Evolutionary conservation across 2,113 vertebrate species (phyloP), one percentile per base, ranked within the genome.

Genomic region (Cepphus grylle): DNA sequence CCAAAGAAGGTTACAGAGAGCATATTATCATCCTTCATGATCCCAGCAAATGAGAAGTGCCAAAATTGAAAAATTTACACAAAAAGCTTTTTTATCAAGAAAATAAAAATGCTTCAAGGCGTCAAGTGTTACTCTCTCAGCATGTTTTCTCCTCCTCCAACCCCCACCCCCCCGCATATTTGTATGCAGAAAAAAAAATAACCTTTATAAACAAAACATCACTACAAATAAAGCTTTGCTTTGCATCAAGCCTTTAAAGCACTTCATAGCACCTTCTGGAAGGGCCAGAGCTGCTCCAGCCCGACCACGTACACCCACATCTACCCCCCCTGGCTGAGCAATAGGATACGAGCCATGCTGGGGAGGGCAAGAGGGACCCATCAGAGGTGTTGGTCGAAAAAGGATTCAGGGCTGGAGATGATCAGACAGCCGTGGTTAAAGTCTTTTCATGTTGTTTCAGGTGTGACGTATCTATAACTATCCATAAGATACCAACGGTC

Each of bases 11-110:
- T 88, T 88, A 93, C 50, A 53, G 70, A 96, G 83, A 92, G 69
- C 77, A 82, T 14, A 83, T 90, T 36, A 25, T n/a, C 50, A 93
- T 62, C 79, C 86, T 74, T 95, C 85, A 67, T 6, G 8, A 66
- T 90, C 74, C 78, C 80, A 88, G 71, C 17, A 95, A 86, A 90
- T 25, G 32, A 77, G 83, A 93, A 96, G 80, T 89, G 89, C 93
- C 73, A 97, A 93, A 96, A 73, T 4, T 2, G 10, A 96, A 97
- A 91, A 81, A 58, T 14, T 45, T 45, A 90, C 53, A 91, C 53
- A n/a, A 82, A 76, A 81, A 65, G 15, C 14, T 52, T 82, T 83
- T 87, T 69, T 63, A 88, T 66, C 50, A 56, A 40, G 47, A 38
- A 89, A 92, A 86, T 25, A 59, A 67, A 94, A 95, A 69, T 5